These are phyloP conservation scores for Agrotis ipsilon DNA, from an alignment of 2,888 invertebrate genomes.

Conservation along the genomic window DNA sequence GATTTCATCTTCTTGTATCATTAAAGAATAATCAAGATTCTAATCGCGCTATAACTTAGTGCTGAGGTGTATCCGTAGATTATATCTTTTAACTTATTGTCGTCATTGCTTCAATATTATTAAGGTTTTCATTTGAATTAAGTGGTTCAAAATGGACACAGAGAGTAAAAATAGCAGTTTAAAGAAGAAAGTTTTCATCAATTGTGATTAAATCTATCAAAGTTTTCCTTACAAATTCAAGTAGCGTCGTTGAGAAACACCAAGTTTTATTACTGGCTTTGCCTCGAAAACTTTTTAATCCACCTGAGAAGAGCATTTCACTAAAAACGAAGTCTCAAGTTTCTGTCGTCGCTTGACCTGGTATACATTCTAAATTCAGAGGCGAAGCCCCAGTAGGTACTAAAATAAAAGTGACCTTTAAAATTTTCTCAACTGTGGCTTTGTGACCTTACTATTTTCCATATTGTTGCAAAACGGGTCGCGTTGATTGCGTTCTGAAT, in stretches of 20 bases:
- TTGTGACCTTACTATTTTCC: conserved; percentile 20
- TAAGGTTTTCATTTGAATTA: background rate
- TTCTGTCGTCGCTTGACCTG: conserved; percentile 45
- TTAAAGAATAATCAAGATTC: background rate
- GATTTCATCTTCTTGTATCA: background rate
- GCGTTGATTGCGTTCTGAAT: conserved; percentile 32
- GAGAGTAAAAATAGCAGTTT: background rate
- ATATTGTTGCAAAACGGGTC: conserved; percentile 31
- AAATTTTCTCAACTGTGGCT: conserved; percentile 13
- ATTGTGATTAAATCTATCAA: background rate
- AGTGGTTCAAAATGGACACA: background rate
- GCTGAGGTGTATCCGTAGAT: background rate
- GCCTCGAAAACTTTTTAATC: conserved; percentile 30
- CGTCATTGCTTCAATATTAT: background rate
- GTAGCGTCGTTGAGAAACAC: background rate
- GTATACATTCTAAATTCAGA: conserved; percentile 51
- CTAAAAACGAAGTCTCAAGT: conserved; percentile 27
- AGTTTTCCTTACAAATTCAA: background rate
- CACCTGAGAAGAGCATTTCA: conserved; percentile 20
- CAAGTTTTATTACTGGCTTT: conserved; percentile 6
- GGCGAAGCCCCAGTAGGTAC: conserved; percentile 7
- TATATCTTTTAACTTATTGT: background rate
- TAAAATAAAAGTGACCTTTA: conserved; percentile 59
- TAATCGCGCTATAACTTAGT: background rate
- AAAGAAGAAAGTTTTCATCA: background rate